Base-by-base conservation (phyloP, 2,888 invertebrate species). In the Ormyrus rosae region DNA sequence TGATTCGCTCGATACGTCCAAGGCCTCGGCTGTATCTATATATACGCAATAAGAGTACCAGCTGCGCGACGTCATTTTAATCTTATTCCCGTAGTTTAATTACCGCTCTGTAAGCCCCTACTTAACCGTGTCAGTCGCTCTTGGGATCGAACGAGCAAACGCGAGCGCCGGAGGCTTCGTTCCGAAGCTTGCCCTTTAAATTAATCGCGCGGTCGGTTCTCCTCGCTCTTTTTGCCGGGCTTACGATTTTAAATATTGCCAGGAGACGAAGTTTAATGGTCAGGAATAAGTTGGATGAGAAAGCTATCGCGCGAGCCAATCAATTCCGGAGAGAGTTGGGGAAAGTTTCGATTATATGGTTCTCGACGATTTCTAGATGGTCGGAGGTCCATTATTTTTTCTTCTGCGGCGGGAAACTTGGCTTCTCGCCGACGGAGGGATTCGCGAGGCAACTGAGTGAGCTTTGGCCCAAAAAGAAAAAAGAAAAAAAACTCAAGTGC, bases 261-360 rank as follows among this genome's bases (percentile, higher is more conserved):
- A 65, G 63, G 81, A 76, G 80, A 83, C 81, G 80, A 83, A 85
- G 84, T 85, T 85, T 83, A 84, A 84, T 83, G 85, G 83, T 80
- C 83, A 74, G 84, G 84, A 85, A 85, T 83, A 81, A 84, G 84
- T 83, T 83, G 68, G 71, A 65, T 67, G 69, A 73, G 65, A 48
- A 71, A 74, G 45, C 65, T 71, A 74, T 81, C 81, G 78, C 63
- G 64, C 61, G 77, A 67, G 75, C 78, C 83, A 83, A 84, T 83
- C 84, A 83, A 83, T 84, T 83, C 78, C 75, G 69, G 79, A 71
- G 78, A 53, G 46, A 55, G 34, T 2, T 2, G 51, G n/a, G 11
- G 48, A 34, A 61, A 34, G 50, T 6, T 53, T 11, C 19, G 63
- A 1, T 58, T 11, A 50, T 70, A 19, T 48, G 11, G 46, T 11